Evolutionary conservation across 2,797 vertebrate species (phyloP), one percentile per base, ranked within the genome.

Genomic region (Epinephelus awoara): DNA sequence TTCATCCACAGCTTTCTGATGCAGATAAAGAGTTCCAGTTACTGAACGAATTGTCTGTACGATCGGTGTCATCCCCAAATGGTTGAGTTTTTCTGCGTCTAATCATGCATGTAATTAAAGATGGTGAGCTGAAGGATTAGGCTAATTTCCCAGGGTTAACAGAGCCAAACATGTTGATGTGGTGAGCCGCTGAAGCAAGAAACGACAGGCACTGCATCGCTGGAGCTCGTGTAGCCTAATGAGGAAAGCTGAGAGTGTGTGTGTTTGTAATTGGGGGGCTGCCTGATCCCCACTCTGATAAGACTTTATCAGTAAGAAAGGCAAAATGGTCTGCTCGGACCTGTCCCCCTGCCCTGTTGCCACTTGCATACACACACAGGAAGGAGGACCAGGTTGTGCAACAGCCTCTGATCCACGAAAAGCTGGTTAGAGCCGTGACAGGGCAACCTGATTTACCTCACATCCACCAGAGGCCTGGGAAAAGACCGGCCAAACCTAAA

Each of bases 71-170:
- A 71, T 84, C 70, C 46, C 59, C 50, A 66, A 85, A 82, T 23
- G 59, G 68, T 50, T 5, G 5, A 27, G 50, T 61, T 82, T 83
- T 80, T 79, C 64, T 71, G 72, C 38, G 69, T 71, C 84, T 85
- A 91, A 90, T 91, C 82, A 72, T 72, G 82, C 72, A 55, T 72
- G 85, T 88, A 86, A 91, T 92, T 89, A 91, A 91, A 91, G 84
- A 91, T 80, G 72, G 65, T 72, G 79, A 88, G 80, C 65, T 75
- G 42, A 76, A 83, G 83, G 80, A 93, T 86, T 77, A 79, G 74
- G 54, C 70, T 89, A 84, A 90, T 90, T 91, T 89, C 75, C 73
- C 79, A 72, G 70, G 80, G 85, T 86, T 91, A 83, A 87, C 83
- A 65, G 72, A 84, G 75, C 72, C 75, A 85, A 84, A 90, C 78